Evolutionary conservation across 2,888 invertebrate genomes (phyloP).

Genomic region (Zeuzera pyrina): DNA sequence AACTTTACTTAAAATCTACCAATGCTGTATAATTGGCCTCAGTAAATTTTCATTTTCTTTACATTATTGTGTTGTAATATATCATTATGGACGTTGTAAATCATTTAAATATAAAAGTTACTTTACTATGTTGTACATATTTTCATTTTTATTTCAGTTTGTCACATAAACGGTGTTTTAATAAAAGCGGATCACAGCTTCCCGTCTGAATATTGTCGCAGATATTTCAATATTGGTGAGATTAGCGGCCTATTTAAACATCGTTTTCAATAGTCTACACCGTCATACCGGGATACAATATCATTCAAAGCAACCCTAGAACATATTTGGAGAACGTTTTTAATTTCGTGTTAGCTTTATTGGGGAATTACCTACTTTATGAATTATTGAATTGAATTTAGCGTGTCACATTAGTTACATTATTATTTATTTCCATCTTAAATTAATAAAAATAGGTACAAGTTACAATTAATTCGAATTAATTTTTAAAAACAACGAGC

Average conservation of each 20-base stretch:
- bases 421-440: too few species aligned
- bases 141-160: neutral
- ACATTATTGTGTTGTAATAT: conserved; percentile 18
- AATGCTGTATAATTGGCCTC: conserved; percentile 8
- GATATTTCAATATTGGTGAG: conserved; percentile 72
- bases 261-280: conserved; percentile 50
- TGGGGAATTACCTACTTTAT: too few species aligned
- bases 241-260: conserved; percentile 71
- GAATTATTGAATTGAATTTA: too few species aligned
- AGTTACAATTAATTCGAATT: too few species aligned
- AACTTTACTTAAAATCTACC: conserved; percentile 12
- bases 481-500: too few species aligned
- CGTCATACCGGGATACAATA: conserved; percentile 65
- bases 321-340: too few species aligned
- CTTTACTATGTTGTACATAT: neutral
- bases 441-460: too few species aligned
- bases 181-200: conserved; percentile 65
- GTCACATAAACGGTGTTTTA: conserved; percentile 55
- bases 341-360: too few species aligned
- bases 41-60: conserved; percentile 17
- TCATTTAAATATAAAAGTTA: neutral
- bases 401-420: too few species aligned
- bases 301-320: conserved; percentile 52
- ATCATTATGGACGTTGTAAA: too few species aligned
- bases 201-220: conserved; percentile 65